Conservation (phyloP, 1,140 invertebrate genomes). For the Drosophila orosa region DNA sequence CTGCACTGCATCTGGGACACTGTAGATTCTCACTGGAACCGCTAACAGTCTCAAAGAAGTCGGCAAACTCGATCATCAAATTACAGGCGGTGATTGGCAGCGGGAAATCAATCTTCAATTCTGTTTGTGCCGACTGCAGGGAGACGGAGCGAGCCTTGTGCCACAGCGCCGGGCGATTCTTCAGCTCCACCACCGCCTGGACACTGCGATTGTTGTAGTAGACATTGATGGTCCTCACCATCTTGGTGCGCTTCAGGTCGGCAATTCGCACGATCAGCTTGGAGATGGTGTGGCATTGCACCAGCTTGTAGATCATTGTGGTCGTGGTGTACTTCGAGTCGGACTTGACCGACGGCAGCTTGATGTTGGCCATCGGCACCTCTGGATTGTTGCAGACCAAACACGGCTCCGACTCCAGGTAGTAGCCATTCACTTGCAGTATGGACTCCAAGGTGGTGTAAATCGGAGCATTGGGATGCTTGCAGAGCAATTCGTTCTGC, state of each 20-base stretch:
- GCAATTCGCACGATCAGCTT: constrained; percentile 96
- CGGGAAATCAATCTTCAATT: constrained; percentile 97
- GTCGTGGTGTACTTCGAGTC: constrained; percentile 99
- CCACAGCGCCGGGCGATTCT: constrained; percentile 95
- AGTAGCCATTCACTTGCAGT: constrained; percentile 98
- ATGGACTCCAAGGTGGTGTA: constrained; percentile 96
- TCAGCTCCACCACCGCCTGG: constrained; percentile 98
- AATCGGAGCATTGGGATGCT: constrained; percentile 96
- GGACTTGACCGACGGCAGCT: constrained; percentile 96
- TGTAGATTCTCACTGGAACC: constrained; percentile 95
- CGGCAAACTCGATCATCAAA: constrained; percentile 99
- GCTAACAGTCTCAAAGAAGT: constrained; percentile 97
- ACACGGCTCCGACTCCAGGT: constrained; percentile 98
- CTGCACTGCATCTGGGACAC: constrained; percentile 97
- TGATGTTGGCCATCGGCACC: constrained; percentile 95
- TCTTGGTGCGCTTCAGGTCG: constrained; percentile 98
- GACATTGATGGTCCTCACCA: constrained; percentile 98
- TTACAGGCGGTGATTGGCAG: constrained; percentile 98
- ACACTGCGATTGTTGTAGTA: constrained; percentile 98
- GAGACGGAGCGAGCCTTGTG: constrained; percentile 97
- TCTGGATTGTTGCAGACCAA: constrained; percentile 99
- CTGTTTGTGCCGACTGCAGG: constrained; percentile 95
- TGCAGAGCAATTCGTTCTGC: constrained; percentile 94
- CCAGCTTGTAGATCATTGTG: constrained; percentile 98
- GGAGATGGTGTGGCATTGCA: constrained; percentile 97